Conservation (phyloP, 2,113 vertebrate species). For the Narcine bancroftii region DNA sequence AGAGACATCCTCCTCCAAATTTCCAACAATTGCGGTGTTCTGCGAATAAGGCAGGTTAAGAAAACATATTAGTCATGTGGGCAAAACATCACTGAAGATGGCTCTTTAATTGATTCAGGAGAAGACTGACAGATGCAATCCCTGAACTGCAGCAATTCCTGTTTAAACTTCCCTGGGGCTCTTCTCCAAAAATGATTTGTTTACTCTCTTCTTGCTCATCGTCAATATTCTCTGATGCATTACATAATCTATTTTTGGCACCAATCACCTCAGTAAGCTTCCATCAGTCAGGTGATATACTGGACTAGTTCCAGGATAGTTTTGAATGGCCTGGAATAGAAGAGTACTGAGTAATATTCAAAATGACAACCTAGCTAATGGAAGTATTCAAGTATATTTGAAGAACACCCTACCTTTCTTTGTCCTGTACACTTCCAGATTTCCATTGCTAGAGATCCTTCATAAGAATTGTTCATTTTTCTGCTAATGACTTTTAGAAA, state of each 20-base stretch:
- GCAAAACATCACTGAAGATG: slow-evolving; percentile 1
- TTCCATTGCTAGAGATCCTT: neutral
- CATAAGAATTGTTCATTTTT: neutral
- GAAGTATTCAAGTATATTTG: neutral
- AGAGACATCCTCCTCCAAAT: neutral
- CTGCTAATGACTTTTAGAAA: neutral
- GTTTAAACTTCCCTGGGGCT: slow-evolving; percentile 13
- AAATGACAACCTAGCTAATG: neutral
- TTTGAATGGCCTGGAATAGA: neutral
- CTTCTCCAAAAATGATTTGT: slow-evolving; percentile 21
- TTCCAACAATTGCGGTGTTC: neutral
- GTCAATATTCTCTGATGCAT: slow-evolving; percentile 23
- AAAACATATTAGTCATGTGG: neutral
- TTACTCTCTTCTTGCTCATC: slow-evolving; percentile 13
- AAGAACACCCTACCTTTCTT: neutral
- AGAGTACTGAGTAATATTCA: neutral
- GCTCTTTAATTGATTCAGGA: slow-evolving; percentile 26
- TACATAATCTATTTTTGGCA: slow-evolving; percentile 29
- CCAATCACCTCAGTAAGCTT: neutral
- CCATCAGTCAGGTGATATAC: slow-evolving; percentile 6
- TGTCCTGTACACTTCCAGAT: neutral
- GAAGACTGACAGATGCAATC: slow-evolving; percentile 22
- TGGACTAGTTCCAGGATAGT: neutral
- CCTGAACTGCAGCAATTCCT: slow-evolving; percentile 5
- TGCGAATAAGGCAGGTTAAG: slow-evolving; percentile 4